phyloP scores from a whole-genome alignment of 2,888 invertebrate genomes.

The Drepanosiphum platanoidis region DNA sequence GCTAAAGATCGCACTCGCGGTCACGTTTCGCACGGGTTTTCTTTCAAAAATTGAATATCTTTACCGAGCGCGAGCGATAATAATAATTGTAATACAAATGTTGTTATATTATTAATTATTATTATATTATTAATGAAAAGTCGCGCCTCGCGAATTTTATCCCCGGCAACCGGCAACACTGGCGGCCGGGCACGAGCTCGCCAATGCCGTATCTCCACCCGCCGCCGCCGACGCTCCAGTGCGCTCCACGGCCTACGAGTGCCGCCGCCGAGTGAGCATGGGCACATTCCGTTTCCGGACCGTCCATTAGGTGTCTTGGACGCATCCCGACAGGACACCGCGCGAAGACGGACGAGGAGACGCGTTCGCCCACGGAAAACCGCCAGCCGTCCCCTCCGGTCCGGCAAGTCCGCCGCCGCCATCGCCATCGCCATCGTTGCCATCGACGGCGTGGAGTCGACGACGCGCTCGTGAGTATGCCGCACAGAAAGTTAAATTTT shows the following conservation, averaged over 20 bases:
- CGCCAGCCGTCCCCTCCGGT: too few relatives aligned
- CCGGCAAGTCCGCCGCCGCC: too few relatives aligned
- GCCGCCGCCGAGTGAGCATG: conserved; percentile 10
- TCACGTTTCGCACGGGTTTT: too few relatives aligned
- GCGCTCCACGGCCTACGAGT: conserved; percentile 4
- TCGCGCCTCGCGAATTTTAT: conserved; percentile 6
- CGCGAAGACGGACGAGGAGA: background rate
- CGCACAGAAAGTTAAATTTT: background rate
- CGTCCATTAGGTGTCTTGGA: background rate
- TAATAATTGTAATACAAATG: too few relatives aligned
- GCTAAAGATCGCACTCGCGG: too few relatives aligned
- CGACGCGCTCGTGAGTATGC: background rate
- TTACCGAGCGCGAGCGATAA: too few relatives aligned
- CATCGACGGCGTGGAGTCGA: background rate
- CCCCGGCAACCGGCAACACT: conserved; percentile 49
- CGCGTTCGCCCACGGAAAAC: background rate
- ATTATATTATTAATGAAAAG: too few relatives aligned
- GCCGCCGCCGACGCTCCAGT: too few relatives aligned
- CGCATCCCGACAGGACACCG: background rate
- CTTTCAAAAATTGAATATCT: too few relatives aligned
- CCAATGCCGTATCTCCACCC: background rate
- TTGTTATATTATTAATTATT: too few relatives aligned
- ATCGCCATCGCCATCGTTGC: background rate
- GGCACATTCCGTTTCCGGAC: conserved; percentile 27
- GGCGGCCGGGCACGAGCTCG: background rate